phyloP scores from a whole-genome alignment of 2,113 vertebrate species.

The Trogon melanurus region DNA sequence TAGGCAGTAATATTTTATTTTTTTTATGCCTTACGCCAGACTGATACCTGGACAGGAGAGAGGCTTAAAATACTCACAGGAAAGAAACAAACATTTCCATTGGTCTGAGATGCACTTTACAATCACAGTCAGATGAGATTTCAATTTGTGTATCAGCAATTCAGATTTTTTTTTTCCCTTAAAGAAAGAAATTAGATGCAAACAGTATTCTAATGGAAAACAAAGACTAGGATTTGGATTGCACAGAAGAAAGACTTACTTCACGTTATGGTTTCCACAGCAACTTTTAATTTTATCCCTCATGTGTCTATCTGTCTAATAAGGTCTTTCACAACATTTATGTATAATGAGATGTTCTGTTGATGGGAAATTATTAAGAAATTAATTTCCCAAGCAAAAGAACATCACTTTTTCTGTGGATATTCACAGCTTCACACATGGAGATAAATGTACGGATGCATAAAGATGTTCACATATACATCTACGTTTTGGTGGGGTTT shows the following conservation, averaged over 20 bases:
- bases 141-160: constrained; percentile 33
- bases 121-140: constrained; percentile 1
- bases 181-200: constrained; percentile 3
- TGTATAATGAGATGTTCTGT: background rate
- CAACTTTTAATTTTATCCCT: constrained; percentile 43
- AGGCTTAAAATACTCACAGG: background rate
- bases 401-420: background rate
- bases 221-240: background rate
- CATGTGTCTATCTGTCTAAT: background rate
- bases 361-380: constrained; percentile 14
- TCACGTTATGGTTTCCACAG: constrained; percentile 47
- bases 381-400: constrained; percentile 30
- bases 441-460: background rate
- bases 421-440: background rate
- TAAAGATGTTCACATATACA: background rate
- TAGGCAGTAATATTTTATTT: background rate
- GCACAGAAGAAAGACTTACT: constrained; percentile 2
- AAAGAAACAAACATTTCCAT: background rate
- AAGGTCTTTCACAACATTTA: constrained; percentile 58
- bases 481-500: background rate
- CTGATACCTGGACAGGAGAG: background rate
- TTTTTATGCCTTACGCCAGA: background rate
- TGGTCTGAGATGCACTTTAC: background rate
- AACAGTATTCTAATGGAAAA: constrained; percentile 28
- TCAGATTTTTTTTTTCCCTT: background rate